These are phyloP conservation scores for Matsumyia berberina DNA, from an alignment of 2,888 invertebrate genomes.

Conservation along the genomic window DNA sequence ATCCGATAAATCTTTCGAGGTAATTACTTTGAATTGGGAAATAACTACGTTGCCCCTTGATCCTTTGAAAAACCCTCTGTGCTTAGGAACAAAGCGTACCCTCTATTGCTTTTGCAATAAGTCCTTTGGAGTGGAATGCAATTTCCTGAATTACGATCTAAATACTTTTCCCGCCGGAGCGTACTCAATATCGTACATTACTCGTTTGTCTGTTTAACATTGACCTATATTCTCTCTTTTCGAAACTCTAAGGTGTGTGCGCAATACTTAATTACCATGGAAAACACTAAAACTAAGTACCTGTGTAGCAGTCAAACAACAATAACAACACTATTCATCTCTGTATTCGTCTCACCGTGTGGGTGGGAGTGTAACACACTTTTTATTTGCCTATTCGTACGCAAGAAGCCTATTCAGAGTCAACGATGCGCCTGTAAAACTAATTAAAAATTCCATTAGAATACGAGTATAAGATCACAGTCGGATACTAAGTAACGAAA, in stretches of 20 bases:
- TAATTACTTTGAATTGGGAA: slow-evolving; percentile 7
- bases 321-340: slow-evolving; percentile 9
- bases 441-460: slow-evolving; percentile 54
- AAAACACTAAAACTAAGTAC: slow-evolving; percentile 24
- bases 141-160: slow-evolving; percentile 49
- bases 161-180: not conserved
- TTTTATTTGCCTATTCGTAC: slow-evolving; percentile 31
- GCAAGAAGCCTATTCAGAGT: slow-evolving; percentile 17
- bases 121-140: slow-evolving; percentile 19
- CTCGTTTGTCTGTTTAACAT: slow-evolving; percentile 38
- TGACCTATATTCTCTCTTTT: slow-evolving; percentile 64
- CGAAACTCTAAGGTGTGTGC: not conserved
- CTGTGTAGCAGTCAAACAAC: slow-evolving; percentile 41
- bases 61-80: not conserved
- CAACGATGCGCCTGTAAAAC: slow-evolving; percentile 40
- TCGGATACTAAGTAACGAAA: slow-evolving; percentile 38
- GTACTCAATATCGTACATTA: not conserved
- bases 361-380: slow-evolving; percentile 1
- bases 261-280: slow-evolving; percentile 31
- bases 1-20: not conserved
- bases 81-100: not conserved
- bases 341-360: slow-evolving; percentile 2
- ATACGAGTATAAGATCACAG: slow-evolving; percentile 24
- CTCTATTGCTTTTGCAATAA: not conserved
- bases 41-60: not conserved